Evolutionary conservation across 2,888 invertebrate species (phyloP).

Genomic region (Cephus sareptanus): DNA sequence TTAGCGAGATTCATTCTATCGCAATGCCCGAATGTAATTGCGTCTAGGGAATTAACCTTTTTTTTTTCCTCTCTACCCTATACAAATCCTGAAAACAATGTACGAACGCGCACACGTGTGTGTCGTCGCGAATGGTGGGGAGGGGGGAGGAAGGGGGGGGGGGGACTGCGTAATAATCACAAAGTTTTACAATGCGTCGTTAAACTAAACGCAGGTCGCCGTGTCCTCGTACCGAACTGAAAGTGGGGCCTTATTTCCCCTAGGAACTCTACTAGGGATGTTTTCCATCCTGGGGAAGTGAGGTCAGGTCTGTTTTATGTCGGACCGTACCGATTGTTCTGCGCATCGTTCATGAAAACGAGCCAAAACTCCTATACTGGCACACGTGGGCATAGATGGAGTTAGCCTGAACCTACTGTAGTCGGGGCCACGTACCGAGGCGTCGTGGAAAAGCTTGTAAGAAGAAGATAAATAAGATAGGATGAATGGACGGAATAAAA

Average conservation of each 20-base stretch:
- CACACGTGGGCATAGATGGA: background rate
- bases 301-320: background rate
- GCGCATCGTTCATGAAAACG: background rate
- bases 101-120: background rate
- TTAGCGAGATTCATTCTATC: background rate
- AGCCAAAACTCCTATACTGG: background rate
- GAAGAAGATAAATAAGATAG: background rate
- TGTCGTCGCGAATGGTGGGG: too few species aligned
- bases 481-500: background rate
- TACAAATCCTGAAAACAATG: background rate
- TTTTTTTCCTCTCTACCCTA: background rate
- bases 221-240: background rate
- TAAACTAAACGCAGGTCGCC: conserved; percentile 11
- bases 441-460: background rate
- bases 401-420: background rate
- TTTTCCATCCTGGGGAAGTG: background rate
- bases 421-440: background rate
- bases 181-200: conserved; percentile 21
- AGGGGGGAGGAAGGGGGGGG: too few species aligned
- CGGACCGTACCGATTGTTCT: background rate
- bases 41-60: background rate
- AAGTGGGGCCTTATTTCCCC: background rate
- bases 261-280: background rate
- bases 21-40: background rate
- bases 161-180: conserved; percentile 14